A percentile compares a stretch with the other conserved stretches of the same genome.
Evolutionary conservation across 2,797 vertebrate genomes (phyloP).

Genomic region (Fratercula arctica): DNA sequence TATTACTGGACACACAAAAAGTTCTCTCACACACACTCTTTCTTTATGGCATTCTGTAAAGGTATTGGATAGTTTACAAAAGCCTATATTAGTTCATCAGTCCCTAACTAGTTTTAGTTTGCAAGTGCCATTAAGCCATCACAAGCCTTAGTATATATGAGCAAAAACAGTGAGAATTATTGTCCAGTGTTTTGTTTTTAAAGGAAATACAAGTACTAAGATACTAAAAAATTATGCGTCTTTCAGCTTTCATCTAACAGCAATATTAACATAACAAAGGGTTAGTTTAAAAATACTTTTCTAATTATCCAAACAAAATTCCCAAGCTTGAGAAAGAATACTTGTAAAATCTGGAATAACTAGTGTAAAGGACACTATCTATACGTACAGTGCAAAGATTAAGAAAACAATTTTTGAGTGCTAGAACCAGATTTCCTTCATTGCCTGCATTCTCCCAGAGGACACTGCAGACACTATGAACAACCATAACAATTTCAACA

Average conservation of each 20-base stretch:
- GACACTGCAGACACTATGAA: not conserved
- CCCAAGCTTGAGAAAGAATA: not conserved
- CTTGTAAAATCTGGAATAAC: not conserved
- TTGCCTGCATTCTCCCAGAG: not conserved
- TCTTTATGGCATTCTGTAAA: not conserved
- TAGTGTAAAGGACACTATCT: not conserved
- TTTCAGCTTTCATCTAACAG: not conserved
- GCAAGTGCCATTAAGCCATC: not conserved
- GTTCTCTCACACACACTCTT: not conserved
- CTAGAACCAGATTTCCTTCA: not conserved
- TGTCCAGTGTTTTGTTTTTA: not conserved
- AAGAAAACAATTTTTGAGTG: not conserved
- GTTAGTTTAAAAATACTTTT: not conserved
- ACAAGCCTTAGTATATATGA: not conserved
- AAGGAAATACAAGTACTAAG: not conserved
- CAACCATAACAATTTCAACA: not conserved
- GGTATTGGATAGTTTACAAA: not conserved
- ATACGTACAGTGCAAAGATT: not conserved
- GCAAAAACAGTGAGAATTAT: not conserved
- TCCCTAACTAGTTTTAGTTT: not conserved
- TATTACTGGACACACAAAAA: not conserved
- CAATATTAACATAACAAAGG: not conserved
- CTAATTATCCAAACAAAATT: not conserved
- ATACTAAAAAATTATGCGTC: not conserved
- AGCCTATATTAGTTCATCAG: not conserved